Evolutionary conservation across 1,140 invertebrate genomes (phyloP).

Genomic region (Littorina saxatilis): DNA sequence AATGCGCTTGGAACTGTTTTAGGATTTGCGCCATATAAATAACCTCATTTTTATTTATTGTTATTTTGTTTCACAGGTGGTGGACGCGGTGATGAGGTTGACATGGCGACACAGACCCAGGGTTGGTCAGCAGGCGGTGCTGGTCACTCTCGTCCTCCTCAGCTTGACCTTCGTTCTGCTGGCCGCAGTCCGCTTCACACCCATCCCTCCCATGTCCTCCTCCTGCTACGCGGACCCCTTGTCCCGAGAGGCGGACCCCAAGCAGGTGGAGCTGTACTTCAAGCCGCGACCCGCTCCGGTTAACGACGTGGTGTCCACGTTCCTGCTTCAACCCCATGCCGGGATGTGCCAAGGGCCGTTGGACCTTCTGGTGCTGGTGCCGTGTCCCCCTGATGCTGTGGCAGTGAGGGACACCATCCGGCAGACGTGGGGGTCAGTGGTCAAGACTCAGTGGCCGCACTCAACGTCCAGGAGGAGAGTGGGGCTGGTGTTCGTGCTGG

Average conservation of each 20-base stretch:
- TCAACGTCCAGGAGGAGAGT: background rate
- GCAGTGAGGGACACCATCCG: conserved; percentile 39
- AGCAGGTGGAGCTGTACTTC: conserved; percentile 21
- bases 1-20: too few relatives aligned
- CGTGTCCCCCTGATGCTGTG: conserved; percentile 16
- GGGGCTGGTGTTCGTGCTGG: conserved; percentile 46
- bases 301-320: background rate
- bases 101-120: background rate
- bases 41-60: background rate
- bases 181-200: background rate
- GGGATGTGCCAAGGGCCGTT: conserved; percentile 21
- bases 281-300: background rate
- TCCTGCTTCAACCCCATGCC: background rate
- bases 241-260: background rate
- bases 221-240: background rate
- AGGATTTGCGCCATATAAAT: too few relatives aligned
- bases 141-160: background rate
- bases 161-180: background rate
- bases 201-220: background rate
- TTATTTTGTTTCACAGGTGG: background rate
- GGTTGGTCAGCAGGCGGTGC: background rate
- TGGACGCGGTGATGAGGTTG: background rate
- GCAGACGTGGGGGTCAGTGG: conserved; percentile 44
- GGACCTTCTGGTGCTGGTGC: conserved; percentile 42
- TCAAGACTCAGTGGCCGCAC: conserved; percentile 34